phyloP scores from a whole-genome alignment of 2,888 invertebrate genomes.

The Rotaria macrura region DNA sequence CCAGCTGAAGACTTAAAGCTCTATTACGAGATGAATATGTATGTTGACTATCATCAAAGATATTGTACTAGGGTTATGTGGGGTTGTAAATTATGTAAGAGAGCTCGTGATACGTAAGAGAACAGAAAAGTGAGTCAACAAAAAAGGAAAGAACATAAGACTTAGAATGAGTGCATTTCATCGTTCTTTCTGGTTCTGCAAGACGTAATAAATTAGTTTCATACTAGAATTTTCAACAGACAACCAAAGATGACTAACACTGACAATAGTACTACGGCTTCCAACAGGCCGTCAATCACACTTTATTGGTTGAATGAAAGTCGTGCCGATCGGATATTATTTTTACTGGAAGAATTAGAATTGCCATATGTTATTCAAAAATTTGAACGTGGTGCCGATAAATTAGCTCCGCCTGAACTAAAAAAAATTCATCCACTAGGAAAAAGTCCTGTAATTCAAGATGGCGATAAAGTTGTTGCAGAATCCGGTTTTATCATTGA shows the following conservation, averaged over 20 bases:
- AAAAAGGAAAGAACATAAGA: background rate
- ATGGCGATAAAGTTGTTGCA: background rate
- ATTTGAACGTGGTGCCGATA: background rate
- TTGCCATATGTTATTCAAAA: background rate
- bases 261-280: background rate
- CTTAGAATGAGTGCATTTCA: background rate
- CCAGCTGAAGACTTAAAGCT: background rate
- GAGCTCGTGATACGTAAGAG: background rate
- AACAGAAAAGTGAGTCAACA: background rate
- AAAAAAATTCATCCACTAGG: background rate
- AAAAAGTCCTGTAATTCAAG: background rate
- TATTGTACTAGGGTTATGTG: background rate
- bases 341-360: background rate
- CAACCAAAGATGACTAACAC: background rate
- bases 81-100: background rate
- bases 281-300: background rate
- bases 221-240: background rate
- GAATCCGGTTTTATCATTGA: slow-evolving; percentile 13
- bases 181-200: background rate
- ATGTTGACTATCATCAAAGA: background rate
- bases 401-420: background rate
- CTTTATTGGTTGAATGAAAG: background rate
- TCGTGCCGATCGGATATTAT: background rate
- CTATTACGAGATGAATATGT: background rate
- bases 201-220: background rate